Base-by-base conservation (phyloP, 2,888 invertebrate genomes). In the Biston stratarius region DNA sequence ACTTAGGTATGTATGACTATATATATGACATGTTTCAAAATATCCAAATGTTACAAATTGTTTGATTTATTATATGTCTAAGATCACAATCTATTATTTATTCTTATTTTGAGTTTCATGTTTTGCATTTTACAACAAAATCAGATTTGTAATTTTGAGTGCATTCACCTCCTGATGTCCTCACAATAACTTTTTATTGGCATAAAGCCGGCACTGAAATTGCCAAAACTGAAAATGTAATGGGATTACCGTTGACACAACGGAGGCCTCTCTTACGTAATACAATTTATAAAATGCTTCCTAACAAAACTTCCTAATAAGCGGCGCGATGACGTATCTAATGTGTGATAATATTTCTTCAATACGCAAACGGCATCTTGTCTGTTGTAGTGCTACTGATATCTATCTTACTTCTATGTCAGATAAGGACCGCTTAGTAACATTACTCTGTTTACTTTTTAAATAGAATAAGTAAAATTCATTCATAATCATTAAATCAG, bases 181-280 rank as follows among this genome's bases (percentile, higher is more conserved):
- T 80, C 82, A 83, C 86, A 86, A 86, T 88, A 88, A 86, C 82
- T 85, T 88, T 87, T 88, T 85, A 85, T 84, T 85, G 82, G 80
- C 78, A 80, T 81, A 83, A 83, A 85, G 78, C 82, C 76, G 80
- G 80, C 81, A 82, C 83, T 84, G 79, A 84, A 88, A 89, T 86
- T 83, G 85, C 81, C 82, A 76, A 84, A 88, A 87, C 87, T 87
- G 84, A 83, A 83, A 87, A 87, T 84, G 84, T 87, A 89, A 90
- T 88, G 81, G 85, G 83, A 87, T 89, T 88, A 89, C 86, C 86
- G 84, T 82, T 88, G 88, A 90, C 88, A 86, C 85, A 87, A 85
- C 24, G 24, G 8, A 48, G 79, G 84, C 82, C 82, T 83, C 82
- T 83, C 80, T 83, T 76, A 83, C 75, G 81, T 85, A 86, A 88